Percentiles rank a stretch among this genome's conserved stretches.
Conservation (phyloP, 2,888 invertebrate species). For the Dolichomitus sp. region DNA sequence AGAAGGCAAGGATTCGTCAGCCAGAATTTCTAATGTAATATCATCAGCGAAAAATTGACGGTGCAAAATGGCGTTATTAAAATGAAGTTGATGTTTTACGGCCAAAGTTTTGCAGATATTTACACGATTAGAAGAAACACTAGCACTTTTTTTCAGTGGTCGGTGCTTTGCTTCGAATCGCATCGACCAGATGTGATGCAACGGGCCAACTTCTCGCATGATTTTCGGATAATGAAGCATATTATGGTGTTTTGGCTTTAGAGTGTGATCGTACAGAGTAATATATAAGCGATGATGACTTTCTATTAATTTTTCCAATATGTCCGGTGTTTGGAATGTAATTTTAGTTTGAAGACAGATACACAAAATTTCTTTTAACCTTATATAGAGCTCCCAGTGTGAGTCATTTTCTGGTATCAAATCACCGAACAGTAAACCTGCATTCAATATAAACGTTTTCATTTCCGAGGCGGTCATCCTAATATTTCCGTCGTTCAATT, state of each 20-base stretch:
- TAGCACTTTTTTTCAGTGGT: conserved; percentile 54
- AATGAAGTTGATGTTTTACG: conserved; percentile 53
- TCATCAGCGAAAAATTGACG: conserved; percentile 10
- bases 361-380: conserved; percentile 58
- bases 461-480: conserved; percentile 63
- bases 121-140: conserved; percentile 40
- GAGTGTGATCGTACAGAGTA: conserved; percentile 45
- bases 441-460: conserved; percentile 58
- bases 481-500: conserved; percentile 47
- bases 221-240: conserved; percentile 62
- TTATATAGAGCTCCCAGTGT: conserved; percentile 58
- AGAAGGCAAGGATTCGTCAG: neutral
- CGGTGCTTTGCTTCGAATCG: conserved; percentile 67
- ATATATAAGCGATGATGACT: conserved; percentile 61
- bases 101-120: conserved; percentile 57
- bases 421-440: conserved; percentile 61
- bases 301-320: conserved; percentile 49
- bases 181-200: conserved; percentile 66
- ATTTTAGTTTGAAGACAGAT: conserved; percentile 43
- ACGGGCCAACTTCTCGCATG: conserved; percentile 65
- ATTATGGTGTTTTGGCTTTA: conserved; percentile 68
- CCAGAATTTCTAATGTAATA: conserved; percentile 10
- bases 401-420: conserved; percentile 51
- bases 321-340: neutral
- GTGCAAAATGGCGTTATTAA: conserved; percentile 38